Base-by-base conservation (phyloP, 2,888 invertebrate genomes). In the Arge pagana region DNA sequence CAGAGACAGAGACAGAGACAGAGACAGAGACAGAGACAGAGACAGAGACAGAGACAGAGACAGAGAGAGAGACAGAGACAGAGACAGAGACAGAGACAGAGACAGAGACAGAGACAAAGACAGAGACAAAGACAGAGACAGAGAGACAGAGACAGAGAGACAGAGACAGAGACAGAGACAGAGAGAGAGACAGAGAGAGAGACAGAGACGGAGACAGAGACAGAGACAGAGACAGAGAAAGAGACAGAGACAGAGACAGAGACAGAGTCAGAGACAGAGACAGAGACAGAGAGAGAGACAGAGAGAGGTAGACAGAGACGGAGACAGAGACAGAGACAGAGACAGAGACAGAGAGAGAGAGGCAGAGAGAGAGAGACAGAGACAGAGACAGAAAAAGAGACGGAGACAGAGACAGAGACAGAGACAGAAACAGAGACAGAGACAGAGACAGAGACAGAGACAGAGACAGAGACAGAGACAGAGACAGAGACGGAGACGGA, bases 381-480 rank as follows among this genome's bases (percentile, higher is more conserved):
- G 28, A 26, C 28, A 26, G 28, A 45, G 45, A 36, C 36, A 21
- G 36, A 5, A n/a, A n/a, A n/a, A n/a, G n/a, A n/a, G n/a, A n/a
- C n/a, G n/a, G n/a, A n/a, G n/a, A n/a, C n/a, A n/a, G n/a, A n/a
- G n/a, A n/a, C n/a, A n/a, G n/a, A n/a, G n/a, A n/a, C n/a, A n/a
- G n/a, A n/a, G n/a, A n/a, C n/a, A n/a, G n/a, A n/a, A n/a, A n/a
- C n/a, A n/a, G n/a, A n/a, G n/a, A n/a, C n/a, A n/a, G n/a, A n/a
- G 4, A 21, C 30, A 15, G 31, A 28, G 19, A 35, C n/a, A 13
- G 26, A 18, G n/a, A 8, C 39, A 35, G 39, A 18, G 15, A 37
- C 28, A 31, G 21, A 30, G 48, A 11, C 19, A 6, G 48, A 48
- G 4, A 48, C 4, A 41, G 48, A 48, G 48, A 41, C 39, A 40